A percentile compares a stretch with the other conserved stretches of the same genome.
These are phyloP conservation scores for Lapara coniferarum DNA, from an alignment of 2,888 invertebrate species.

Conservation along the genomic window DNA sequence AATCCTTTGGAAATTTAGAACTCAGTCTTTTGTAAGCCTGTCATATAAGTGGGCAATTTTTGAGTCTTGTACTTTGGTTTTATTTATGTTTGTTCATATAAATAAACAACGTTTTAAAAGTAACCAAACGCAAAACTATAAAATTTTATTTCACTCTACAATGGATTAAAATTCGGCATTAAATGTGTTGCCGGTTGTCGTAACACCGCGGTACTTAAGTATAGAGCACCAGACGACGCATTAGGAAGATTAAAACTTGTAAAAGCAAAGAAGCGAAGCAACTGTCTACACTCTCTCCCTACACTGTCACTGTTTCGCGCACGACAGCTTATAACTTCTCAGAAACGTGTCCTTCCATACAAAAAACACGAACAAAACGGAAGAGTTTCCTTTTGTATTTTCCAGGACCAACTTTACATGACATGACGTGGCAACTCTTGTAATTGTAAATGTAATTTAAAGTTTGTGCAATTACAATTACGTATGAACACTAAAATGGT, in stretches of 20 bases:
- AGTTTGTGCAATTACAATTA: neutral
- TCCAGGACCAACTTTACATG: constrained; percentile 6
- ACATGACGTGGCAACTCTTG: no score
- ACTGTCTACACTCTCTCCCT: constrained; percentile 44
- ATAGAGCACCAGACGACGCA: constrained; percentile 66
- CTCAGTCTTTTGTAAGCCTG: no score
- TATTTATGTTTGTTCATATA: no score
- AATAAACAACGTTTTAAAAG: no score
- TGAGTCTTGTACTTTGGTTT: no score
- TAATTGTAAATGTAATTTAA: neutral
- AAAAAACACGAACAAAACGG: constrained; percentile 8
- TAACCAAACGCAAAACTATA: neutral
- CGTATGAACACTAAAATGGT: neutral
- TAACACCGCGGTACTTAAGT: constrained; percentile 64
- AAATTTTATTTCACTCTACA: constrained; percentile 26
- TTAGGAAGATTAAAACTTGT: constrained; percentile 81
- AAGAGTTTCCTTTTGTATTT: constrained; percentile 10
- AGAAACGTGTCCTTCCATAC: constrained; percentile 20
- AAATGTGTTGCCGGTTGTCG: constrained; percentile 51
- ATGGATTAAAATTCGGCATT: constrained; percentile 37
- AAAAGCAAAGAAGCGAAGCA: constrained; percentile 70
- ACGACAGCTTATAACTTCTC: constrained; percentile 16
- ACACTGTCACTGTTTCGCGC: constrained; percentile 22
- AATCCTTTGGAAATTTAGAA: no score
- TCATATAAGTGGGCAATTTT: no score